Conservation (phyloP, 2,797 vertebrate species). For the Mormyrus proboscirostris region DNA sequence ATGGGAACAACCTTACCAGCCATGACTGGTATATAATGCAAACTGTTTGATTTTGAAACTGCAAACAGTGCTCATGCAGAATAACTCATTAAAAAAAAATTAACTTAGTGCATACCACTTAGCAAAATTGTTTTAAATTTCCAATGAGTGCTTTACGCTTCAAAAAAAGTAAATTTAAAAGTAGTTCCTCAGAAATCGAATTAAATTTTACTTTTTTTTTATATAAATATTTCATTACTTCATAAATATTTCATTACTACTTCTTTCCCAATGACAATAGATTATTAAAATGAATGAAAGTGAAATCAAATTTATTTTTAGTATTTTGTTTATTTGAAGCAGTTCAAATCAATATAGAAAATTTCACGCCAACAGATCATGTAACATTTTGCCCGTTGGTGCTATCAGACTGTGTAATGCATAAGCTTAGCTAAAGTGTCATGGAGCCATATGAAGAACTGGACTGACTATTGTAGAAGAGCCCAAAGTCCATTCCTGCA, state of each 20-base stretch:
- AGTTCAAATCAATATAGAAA: neutral
- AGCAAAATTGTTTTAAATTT: neutral
- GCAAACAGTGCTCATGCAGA: neutral
- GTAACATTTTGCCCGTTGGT: neutral
- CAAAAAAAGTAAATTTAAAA: neutral
- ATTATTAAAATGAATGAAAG: constrained; percentile 3
- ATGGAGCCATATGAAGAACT: neutral
- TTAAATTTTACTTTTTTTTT: neutral
- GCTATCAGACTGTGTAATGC: neutral
- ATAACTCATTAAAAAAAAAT: neutral
- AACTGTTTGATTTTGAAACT: neutral
- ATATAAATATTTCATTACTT: neutral
- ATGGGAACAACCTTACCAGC: neutral
- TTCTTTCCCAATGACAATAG: neutral
- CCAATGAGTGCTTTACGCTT: neutral
- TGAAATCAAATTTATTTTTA: neutral
- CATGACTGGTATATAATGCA: neutral
- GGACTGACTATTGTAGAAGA: neutral
- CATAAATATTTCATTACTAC: neutral
- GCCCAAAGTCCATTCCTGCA: neutral
- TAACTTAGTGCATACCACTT: neutral
- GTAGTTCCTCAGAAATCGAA: neutral
- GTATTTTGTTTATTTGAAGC: neutral
- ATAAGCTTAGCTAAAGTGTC: neutral
- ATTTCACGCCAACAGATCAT: neutral